Conservation (phyloP, 2,888 invertebrate genomes). For the Acrobasis suavella region DNA sequence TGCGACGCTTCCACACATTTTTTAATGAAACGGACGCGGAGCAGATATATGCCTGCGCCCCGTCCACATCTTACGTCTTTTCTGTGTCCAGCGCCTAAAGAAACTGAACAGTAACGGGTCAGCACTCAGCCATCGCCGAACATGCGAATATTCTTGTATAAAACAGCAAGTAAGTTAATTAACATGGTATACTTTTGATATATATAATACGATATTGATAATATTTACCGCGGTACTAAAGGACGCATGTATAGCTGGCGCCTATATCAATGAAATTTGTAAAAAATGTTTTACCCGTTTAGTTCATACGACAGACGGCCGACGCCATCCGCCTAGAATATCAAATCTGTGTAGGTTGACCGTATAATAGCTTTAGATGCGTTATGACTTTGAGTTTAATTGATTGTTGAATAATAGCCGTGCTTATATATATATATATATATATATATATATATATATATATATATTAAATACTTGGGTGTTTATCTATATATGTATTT, state of each 20-base stretch:
- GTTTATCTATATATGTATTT: too few relatives aligned
- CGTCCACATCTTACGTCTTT: too few relatives aligned
- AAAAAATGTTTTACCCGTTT: constrained; percentile 18
- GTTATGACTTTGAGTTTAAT: neutral
- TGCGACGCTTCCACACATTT: too few relatives aligned
- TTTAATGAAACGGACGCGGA: too few relatives aligned
- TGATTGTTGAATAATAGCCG: neutral
- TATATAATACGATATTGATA: neutral
- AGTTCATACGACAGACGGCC: constrained; percentile 13
- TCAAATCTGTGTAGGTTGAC: constrained; percentile 16
- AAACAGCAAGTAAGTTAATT: neutral
- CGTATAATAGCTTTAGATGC: neutral
- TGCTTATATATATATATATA: too few relatives aligned
- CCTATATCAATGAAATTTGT: constrained; percentile 17
- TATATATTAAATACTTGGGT: too few relatives aligned
- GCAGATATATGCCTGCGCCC: too few relatives aligned
- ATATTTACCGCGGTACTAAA: neutral
- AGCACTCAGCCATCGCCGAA: too few relatives aligned
- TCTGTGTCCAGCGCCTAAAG: too few relatives aligned
- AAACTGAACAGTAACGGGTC: too few relatives aligned
- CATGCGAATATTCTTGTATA: too few relatives aligned
- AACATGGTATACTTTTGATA: neutral
- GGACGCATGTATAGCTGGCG: constrained; percentile 12
- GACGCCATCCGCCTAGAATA: constrained; percentile 23
- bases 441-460: too few relatives aligned